Percentiles rank a stretch among this genome's conserved stretches.
phyloP scores from a whole-genome alignment of 2,888 invertebrate genomes.

The Automeris io region DNA sequence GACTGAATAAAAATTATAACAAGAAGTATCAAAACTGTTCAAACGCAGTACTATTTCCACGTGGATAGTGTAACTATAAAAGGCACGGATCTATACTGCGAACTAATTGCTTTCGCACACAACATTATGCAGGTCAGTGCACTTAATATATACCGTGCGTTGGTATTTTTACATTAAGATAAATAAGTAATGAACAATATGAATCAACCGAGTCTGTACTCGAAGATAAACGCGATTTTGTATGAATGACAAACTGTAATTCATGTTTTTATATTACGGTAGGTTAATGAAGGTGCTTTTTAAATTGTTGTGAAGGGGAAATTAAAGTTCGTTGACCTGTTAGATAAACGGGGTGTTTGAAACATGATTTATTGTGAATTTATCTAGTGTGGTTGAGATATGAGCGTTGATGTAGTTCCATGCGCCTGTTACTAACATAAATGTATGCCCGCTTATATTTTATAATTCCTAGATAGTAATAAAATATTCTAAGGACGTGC shows the following conservation, averaged over 20 bases:
- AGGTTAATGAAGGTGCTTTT: neutral
- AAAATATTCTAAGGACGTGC: too few species aligned
- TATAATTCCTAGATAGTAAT: too few species aligned
- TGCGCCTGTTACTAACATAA: too few species aligned
- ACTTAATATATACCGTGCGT: slow-evolving; percentile 21
- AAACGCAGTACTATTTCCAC: slow-evolving; percentile 8
- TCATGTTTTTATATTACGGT: neutral
- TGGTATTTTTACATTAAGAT: slow-evolving; percentile 26
- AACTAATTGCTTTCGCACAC: slow-evolving; percentile 34
- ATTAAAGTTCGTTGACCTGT: neutral
- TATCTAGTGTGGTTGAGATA: too few species aligned
- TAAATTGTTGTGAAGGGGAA: neutral
- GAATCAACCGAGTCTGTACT: slow-evolving; percentile 14
- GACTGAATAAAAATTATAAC: neutral
- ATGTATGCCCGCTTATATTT: too few species aligned
- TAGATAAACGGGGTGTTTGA: neutral
- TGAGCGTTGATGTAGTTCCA: too few species aligned
- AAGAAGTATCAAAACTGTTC: slow-evolving; percentile 6
- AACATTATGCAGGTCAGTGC: slow-evolving; percentile 33
- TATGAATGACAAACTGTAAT: slow-evolving; percentile 6
- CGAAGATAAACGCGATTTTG: slow-evolving; percentile 2
- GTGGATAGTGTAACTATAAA: slow-evolving; percentile 5
- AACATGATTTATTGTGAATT: neutral
- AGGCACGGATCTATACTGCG: slow-evolving; percentile 13
- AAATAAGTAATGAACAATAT: slow-evolving; percentile 18